Evolutionary conservation across 2,797 vertebrate species (phyloP).

Genomic region (Sebastes flavidus): DNA sequence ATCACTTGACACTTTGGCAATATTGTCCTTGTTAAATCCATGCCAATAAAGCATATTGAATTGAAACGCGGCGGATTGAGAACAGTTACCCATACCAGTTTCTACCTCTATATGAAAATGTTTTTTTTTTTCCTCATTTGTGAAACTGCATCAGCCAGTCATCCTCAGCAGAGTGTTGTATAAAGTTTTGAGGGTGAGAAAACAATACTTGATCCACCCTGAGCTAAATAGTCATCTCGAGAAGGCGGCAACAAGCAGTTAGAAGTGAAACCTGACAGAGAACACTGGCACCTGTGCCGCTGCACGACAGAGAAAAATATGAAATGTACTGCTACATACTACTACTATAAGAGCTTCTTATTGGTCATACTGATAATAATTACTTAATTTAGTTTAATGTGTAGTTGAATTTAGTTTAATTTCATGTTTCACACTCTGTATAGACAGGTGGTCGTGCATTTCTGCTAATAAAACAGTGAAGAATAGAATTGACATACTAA

Average conservation of each 20-base stretch:
- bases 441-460: neutral
- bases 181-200: neutral
- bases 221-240: neutral
- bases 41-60: neutral
- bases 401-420: neutral
- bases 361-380: neutral
- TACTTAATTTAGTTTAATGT: neutral
- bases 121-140: neutral
- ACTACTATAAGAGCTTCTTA: neutral
- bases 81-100: neutral
- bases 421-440: neutral
- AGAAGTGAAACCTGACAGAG: conserved; percentile 23
- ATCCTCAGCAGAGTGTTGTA: neutral
- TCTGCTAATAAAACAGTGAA: neutral
- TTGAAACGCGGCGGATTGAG: neutral
- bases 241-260: neutral
- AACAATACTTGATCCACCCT: neutral
- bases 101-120: neutral
- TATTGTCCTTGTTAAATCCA: neutral
- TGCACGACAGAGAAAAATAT: neutral
- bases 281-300: neutral
- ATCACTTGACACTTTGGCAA: neutral
- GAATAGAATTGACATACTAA: neutral
- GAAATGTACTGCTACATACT: neutral
- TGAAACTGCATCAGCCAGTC: neutral